Conservation (phyloP, 2,113 vertebrate species). For the Xenopus laevis region DNA sequence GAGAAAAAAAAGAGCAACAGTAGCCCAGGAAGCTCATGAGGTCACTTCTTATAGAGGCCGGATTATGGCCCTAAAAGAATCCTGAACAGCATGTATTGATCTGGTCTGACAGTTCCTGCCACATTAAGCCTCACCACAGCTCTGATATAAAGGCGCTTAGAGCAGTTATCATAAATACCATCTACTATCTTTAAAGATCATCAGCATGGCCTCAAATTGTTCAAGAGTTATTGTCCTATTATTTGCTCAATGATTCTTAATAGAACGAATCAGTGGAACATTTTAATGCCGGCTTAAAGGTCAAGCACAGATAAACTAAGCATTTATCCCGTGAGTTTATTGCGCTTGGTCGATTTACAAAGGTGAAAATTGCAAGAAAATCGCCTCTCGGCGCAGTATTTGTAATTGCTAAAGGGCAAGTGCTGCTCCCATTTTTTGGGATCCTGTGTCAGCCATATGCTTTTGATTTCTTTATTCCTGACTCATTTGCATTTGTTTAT, state of each 20-base stretch:
- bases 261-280: conserved; percentile 73
- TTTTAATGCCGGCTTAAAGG: conserved; percentile 78
- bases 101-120: conserved; percentile 81
- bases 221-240: conserved; percentile 72
- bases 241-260: conserved; percentile 75
- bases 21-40: conserved; percentile 79
- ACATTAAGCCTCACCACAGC: conserved; percentile 79
- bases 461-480: no score
- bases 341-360: conserved; percentile 62
- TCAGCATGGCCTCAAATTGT: conserved; percentile 71
- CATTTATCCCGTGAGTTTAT: conserved; percentile 70
- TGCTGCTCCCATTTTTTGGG: no score
- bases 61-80: conserved; percentile 82
- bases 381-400: background rate
- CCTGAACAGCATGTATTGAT: conserved; percentile 84
- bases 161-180: conserved; percentile 82
- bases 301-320: conserved; percentile 80
- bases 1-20: conserved; percentile 69
- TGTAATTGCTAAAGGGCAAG: no score
- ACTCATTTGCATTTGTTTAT: no score
- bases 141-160: conserved; percentile 81
- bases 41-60: conserved; percentile 79
- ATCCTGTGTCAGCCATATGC: no score
- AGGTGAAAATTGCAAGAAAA: conserved; percentile 47
- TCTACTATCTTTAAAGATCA: conserved; percentile 82